Percentiles rank a stretch among this genome's conserved stretches.
These are phyloP conservation scores for Drosophila pseudoananassae DNA, from an alignment of 1,140 invertebrate species.

Conservation along the genomic window DNA sequence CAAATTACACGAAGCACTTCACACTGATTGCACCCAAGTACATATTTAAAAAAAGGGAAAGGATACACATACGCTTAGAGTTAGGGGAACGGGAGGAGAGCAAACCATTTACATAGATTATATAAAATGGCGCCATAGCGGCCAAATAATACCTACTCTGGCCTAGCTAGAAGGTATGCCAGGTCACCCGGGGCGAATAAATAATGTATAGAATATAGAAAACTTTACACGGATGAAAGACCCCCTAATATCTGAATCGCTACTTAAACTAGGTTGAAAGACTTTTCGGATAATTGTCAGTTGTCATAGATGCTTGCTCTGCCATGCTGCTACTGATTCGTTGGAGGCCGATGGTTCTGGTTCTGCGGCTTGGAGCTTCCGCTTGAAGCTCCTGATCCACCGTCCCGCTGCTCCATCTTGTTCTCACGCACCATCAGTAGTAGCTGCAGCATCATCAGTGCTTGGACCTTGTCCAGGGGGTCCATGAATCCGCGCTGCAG, in stretches of 20 bases:
- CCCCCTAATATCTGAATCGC: constrained; percentile 11
- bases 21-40: constrained; percentile 27
- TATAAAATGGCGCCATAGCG: constrained; percentile 35
- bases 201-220: constrained; percentile 18
- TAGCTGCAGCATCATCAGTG: constrained; percentile 89
- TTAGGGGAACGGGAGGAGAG: constrained; percentile 33
- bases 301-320: constrained; percentile 52
- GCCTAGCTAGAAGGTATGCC: constrained; percentile 15
- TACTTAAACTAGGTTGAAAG: constrained; percentile 57
- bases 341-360: constrained; percentile 63
- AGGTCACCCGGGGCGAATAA: constrained; percentile 28
- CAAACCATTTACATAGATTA: constrained; percentile 69
- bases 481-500: constrained; percentile 99
- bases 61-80: constrained; percentile 25
- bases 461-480: constrained; percentile 94
- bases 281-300: constrained; percentile 41
- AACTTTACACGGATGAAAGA: constrained; percentile 47
- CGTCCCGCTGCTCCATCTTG: constrained; percentile 58
- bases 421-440: constrained; percentile 85
- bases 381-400: constrained; percentile 9
- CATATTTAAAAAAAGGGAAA: constrained; percentile 33
- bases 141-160: constrained; percentile 1
- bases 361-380: constrained; percentile 50
- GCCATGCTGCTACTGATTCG: constrained; percentile 50
- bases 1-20: constrained; percentile 77